These are phyloP conservation scores for Ryuthela nishihirai DNA, from an alignment of 2,888 invertebrate genomes.

Conservation along the genomic window DNA sequence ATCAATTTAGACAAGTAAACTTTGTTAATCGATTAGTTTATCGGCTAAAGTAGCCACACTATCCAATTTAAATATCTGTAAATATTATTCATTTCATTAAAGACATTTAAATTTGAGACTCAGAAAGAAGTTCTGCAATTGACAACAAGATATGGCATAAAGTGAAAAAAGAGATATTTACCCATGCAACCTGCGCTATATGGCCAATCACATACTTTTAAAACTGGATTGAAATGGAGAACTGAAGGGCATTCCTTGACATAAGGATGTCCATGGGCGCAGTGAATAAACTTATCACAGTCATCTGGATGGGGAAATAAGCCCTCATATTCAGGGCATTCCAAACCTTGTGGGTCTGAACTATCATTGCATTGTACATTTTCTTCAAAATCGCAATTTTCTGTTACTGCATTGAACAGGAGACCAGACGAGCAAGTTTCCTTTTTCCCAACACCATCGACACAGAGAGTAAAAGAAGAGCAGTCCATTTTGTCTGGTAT, in stretches of 20 bases:
- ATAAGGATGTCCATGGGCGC: conserved; percentile 23
- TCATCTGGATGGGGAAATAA: conserved; percentile 23
- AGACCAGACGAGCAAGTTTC: conserved; percentile 15
- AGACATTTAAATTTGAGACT: no score
- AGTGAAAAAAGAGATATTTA: not conserved
- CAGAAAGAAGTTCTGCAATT: no score
- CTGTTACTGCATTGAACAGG: conserved; percentile 15
- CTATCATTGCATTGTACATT: conserved; percentile 6
- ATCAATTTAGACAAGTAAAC: no score
- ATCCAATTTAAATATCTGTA: no score
- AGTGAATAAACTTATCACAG: conserved; percentile 31
- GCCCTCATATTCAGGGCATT: conserved; percentile 18
- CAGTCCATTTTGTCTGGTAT: conserved; percentile 7
- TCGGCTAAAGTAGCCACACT: no score
- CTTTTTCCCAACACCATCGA: not conserved
- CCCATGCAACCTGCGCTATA: conserved; percentile 21
- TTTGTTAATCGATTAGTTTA: no score
- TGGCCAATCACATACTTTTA: conserved; percentile 39
- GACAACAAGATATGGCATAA: no score
- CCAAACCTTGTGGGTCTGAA: not conserved
- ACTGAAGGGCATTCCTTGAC: conserved; percentile 24
- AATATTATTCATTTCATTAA: no score
- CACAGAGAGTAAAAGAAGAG: conserved; percentile 8
- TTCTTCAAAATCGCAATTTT: conserved; percentile 22
- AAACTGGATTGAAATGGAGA: conserved; percentile 26